Conservation (phyloP, 1,140 invertebrate genomes). For the Drosophila gunungcola region DNA sequence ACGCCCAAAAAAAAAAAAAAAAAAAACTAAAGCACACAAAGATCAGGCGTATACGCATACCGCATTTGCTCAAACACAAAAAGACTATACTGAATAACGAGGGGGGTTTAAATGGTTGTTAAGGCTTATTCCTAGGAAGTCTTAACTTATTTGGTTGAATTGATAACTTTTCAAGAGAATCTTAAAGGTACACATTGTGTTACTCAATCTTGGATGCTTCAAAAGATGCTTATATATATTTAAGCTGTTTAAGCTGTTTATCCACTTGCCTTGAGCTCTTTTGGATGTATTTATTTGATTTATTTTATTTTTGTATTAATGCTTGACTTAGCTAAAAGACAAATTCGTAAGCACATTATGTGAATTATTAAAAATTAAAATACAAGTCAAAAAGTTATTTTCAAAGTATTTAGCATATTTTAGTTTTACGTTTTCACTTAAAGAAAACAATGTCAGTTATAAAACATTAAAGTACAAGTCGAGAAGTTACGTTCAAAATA, state of each 20-base stretch:
- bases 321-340: no score
- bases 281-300: not conserved
- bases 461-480: no score
- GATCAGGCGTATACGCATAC: slow-evolving; percentile 34
- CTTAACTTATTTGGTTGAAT: not conserved
- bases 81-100: slow-evolving; percentile 19
- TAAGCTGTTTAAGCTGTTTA: not conserved
- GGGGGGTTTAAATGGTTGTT: slow-evolving; percentile 18
- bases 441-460: no score
- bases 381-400: no score
- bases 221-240: not conserved
- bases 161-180: not conserved
- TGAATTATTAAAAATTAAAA: no score
- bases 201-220: no score
- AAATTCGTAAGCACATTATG: no score
- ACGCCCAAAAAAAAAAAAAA: slow-evolving; percentile 7
- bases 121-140: no score
- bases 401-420: no score
- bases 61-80: slow-evolving; percentile 18
- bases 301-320: no score
- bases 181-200: not conserved
- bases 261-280: not conserved
- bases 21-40: slow-evolving; percentile 7
- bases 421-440: no score
- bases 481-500: no score